These are phyloP conservation scores for Chaetophractus vellerosus DNA, from an alignment of 2,797 vertebrate genomes.

Conservation along the genomic window DNA sequence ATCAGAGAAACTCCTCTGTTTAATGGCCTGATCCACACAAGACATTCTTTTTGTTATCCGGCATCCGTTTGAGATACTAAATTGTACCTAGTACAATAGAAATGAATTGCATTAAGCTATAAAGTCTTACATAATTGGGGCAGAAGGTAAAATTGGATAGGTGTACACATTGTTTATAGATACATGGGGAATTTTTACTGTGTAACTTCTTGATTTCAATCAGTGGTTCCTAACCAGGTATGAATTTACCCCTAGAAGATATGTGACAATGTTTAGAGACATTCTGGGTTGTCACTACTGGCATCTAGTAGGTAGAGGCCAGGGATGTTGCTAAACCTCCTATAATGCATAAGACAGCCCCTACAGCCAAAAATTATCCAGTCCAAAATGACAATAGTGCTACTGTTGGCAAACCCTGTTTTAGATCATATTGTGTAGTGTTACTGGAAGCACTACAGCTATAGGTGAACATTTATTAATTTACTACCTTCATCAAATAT, in stretches of 20 bases:
- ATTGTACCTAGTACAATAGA: neutral
- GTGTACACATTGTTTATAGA: neutral
- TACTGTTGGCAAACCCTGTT: neutral
- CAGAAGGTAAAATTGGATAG: neutral
- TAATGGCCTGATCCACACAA: neutral
- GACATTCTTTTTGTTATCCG: neutral
- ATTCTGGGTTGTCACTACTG: neutral
- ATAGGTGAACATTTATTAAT: neutral
- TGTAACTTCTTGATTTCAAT: neutral
- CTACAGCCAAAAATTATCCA: neutral
- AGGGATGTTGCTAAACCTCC: neutral
- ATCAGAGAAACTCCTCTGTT: neutral
- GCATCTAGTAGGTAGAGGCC: neutral
- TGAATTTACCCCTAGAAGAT: neutral
- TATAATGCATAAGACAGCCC: neutral
- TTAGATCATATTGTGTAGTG: too few species aligned
- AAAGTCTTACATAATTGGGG: neutral
- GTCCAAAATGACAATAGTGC: neutral
- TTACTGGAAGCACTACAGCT: neutral
- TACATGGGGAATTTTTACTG: neutral
- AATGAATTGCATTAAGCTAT: conserved; percentile 40
- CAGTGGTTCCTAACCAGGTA: neutral
- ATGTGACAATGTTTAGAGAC: neutral
- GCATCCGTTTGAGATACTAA: neutral
- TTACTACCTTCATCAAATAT: neutral